Evolutionary conservation across 2,113 vertebrate genomes (phyloP), one percentile per base, ranked within the genome.

Genomic region (Actenoides hombroni): DNA sequence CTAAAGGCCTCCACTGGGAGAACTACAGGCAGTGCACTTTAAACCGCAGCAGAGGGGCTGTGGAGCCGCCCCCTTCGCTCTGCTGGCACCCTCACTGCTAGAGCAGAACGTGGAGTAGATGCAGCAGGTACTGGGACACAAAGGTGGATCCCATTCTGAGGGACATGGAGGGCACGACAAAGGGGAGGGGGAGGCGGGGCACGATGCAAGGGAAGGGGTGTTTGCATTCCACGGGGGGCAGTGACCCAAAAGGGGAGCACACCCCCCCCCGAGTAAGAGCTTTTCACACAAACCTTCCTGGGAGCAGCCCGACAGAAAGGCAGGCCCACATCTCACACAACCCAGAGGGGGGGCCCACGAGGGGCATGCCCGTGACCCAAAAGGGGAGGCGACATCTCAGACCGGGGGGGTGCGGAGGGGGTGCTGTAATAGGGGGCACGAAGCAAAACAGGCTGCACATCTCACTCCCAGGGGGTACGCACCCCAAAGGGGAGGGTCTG

Each of bases 281-380:
- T 42, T 42, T 42, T 42, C 42, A 42, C 42, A 42, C 42, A 42
- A 18, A 48, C 20, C 46, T 48, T 19, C 46, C 40, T 40, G 25
- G 12, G 28, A 48, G 13, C 0, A 4, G 20, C 13, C 42, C 0
- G 8, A n/a, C 29, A 2, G 3, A 24, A 16, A 24, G 15, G 12
- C 2, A 2, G 57, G 40, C 4, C 19, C 19, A 14, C 48, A 44
- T 4, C 20, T 53, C 86, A 63, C n/a, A 20, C 3, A 0, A 48
- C 20, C 37, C 37, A 31, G 59, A 25, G 6, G 0, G 9, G 23
- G 11, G 16, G 10, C 16, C 5, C 53, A 39, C 21, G 13, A 1
- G 5, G 10, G 6, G 1, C 75, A 54, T 5, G 16, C 19, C 40
- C 5, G 3, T 6, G 40, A 39, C 16, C 61, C 33, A 20, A 61